These are phyloP conservation scores for Naja naja DNA, from an alignment of 2,113 vertebrate species.

Conservation along the genomic window DNA sequence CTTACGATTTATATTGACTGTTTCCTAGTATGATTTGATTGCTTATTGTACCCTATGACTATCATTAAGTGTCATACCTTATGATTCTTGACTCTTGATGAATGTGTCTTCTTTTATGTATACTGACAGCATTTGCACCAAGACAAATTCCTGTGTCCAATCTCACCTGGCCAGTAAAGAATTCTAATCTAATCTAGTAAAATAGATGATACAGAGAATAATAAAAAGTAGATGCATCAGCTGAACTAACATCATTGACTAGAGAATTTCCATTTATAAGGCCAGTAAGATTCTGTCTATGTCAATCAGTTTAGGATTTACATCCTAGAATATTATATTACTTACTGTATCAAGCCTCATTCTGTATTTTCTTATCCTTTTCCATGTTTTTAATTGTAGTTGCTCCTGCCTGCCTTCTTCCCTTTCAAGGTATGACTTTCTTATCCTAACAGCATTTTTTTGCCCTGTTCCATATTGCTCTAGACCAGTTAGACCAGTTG, in stretches of 20 bases:
- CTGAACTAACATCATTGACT: neutral
- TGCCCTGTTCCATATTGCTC: neutral
- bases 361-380: neutral
- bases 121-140: too few species aligned
- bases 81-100: too few species aligned
- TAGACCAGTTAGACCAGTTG: neutral
- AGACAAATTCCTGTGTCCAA: too few species aligned
- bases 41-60: too few species aligned
- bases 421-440: conserved; percentile 13
- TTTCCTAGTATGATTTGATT: too few species aligned
- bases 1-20: too few species aligned
- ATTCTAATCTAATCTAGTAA: too few species aligned
- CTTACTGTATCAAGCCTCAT: neutral
- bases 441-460: neutral
- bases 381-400: conserved; percentile 4
- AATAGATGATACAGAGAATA: too few species aligned
- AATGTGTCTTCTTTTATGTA: too few species aligned
- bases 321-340: neutral
- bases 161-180: too few species aligned
- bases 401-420: neutral
- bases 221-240: neutral
- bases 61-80: too few species aligned
- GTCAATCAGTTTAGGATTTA: neutral
- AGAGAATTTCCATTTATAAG: neutral
- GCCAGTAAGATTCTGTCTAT: neutral